Percentiles rank a stretch among this genome's conserved stretches.
phyloP scores from a whole-genome alignment of 2,113 vertebrate species.

The Calyptommatus sinebrachiatus region DNA sequence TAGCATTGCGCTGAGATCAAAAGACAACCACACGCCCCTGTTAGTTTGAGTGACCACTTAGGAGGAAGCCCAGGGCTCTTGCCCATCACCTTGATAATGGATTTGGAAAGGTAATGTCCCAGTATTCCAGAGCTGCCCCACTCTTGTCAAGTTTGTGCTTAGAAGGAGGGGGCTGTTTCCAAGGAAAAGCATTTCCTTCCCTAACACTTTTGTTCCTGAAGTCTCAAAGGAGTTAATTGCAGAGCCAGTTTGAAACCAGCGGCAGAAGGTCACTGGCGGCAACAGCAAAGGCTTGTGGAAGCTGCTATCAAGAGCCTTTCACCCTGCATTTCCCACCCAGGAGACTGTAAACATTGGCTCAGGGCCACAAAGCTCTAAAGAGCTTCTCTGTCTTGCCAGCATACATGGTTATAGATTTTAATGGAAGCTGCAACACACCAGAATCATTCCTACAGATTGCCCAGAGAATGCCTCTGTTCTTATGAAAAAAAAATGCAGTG shows the following conservation, averaged over 20 bases:
- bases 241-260: conserved; percentile 75
- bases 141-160: conserved; percentile 43
- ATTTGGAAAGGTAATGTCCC: background rate
- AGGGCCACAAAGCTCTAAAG: conserved; percentile 74
- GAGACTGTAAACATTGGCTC: conserved; percentile 93
- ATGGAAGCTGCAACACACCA: conserved; percentile 51
- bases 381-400: conserved; percentile 71
- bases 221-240: conserved; percentile 74
- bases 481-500: conserved; percentile 37
- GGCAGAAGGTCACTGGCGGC: conserved; percentile 77
- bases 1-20: conserved; percentile 9
- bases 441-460: conserved; percentile 49
- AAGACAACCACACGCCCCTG: conserved; percentile 8
- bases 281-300: conserved; percentile 79
- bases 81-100: conserved; percentile 3
- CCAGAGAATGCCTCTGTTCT: conserved; percentile 61
- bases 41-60: conserved; percentile 17
- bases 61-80: background rate
- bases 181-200: conserved; percentile 60
- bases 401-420: conserved; percentile 64
- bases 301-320: conserved; percentile 81
- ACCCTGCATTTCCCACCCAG: conserved; percentile 88
- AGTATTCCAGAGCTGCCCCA: conserved; percentile 38
- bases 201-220: conserved; percentile 47
- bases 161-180: conserved; percentile 36